Conservation (phyloP, 2,888 invertebrate species). For the Macaria notata region DNA sequence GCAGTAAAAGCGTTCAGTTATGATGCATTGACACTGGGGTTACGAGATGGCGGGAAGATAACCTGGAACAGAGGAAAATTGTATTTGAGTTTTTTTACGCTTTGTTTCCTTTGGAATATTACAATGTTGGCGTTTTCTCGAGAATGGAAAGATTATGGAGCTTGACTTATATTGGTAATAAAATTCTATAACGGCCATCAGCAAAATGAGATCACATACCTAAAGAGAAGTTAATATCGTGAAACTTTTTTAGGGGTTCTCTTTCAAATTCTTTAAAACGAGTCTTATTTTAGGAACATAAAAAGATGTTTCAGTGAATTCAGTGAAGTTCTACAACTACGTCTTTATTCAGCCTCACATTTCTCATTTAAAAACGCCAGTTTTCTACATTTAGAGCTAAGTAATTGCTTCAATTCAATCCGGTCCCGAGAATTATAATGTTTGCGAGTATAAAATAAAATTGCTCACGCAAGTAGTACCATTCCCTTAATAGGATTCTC, state of each 20-base stretch:
- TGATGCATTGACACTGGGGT: slow-evolving; percentile 43
- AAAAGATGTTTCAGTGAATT: too few relatives aligned
- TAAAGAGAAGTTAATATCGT: too few relatives aligned
- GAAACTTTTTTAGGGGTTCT: too few relatives aligned
- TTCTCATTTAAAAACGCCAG: too few relatives aligned
- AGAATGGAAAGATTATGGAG: neutral
- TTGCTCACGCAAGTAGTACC: slow-evolving; percentile 53
- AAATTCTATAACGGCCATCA: too few relatives aligned
- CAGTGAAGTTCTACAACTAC: too few relatives aligned
- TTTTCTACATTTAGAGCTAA: slow-evolving; percentile 6
- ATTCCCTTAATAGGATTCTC: slow-evolving; percentile 61
- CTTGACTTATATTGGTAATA: too few relatives aligned
- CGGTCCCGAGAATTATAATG: slow-evolving; percentile 17
- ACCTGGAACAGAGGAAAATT: slow-evolving; percentile 50
- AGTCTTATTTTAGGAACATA: too few relatives aligned
- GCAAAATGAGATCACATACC: too few relatives aligned
- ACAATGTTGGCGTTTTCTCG: neutral
- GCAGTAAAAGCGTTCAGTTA: slow-evolving; percentile 38
- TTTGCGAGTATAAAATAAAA: slow-evolving; percentile 56
- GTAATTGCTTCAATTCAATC: slow-evolving; percentile 29
- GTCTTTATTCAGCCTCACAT: too few relatives aligned
- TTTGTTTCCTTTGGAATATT: neutral
- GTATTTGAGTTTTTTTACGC: slow-evolving; percentile 12
- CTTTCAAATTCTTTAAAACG: too few relatives aligned
- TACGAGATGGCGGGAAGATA: slow-evolving; percentile 25